Conservation (phyloP, 53 echinoderm and acorn worm genomes). For the Temnopleurus reevesii region DNA sequence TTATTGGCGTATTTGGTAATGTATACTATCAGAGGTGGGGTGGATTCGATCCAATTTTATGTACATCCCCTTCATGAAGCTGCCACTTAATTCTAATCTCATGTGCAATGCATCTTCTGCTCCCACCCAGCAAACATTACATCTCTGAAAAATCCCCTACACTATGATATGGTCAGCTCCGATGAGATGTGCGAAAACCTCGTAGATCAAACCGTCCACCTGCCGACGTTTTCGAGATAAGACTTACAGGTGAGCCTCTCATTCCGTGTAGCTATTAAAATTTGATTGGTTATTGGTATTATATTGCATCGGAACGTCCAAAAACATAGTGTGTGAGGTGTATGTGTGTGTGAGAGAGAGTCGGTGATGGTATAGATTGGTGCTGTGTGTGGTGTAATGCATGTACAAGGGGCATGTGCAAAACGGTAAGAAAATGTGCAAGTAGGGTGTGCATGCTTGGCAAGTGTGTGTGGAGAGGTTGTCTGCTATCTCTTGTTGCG, state of each 20-base stretch:
- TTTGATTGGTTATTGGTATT: constrained; percentile 24
- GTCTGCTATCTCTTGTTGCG: constrained; percentile 1
- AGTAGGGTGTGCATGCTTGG: not conserved
- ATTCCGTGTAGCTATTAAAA: not conserved
- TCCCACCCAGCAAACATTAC: too few species aligned
- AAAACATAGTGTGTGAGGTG: not conserved
- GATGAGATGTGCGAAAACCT: too few species aligned
- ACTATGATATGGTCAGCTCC: not conserved
- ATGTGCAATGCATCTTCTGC: not conserved
- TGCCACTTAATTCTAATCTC: not conserved
- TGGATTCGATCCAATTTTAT: too few species aligned
- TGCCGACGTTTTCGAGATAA: not conserved
- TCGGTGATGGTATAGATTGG: not conserved
- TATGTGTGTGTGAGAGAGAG: not conserved
- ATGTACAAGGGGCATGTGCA: not conserved
- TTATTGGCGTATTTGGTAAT: too few species aligned
- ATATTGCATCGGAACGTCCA: not conserved
- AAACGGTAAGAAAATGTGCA: not conserved
- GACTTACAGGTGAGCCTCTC: not conserved
- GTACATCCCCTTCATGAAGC: not conserved
- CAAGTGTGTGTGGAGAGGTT: not conserved
- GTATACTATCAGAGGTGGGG: too few species aligned
- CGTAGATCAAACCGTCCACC: not conserved
- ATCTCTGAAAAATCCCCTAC: not conserved
- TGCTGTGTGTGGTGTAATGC: not conserved